Percentiles rank a stretch among this genome's conserved stretches.
Conservation (phyloP, 2,113 vertebrate genomes). For the Pelmatolapia mariae region DNA sequence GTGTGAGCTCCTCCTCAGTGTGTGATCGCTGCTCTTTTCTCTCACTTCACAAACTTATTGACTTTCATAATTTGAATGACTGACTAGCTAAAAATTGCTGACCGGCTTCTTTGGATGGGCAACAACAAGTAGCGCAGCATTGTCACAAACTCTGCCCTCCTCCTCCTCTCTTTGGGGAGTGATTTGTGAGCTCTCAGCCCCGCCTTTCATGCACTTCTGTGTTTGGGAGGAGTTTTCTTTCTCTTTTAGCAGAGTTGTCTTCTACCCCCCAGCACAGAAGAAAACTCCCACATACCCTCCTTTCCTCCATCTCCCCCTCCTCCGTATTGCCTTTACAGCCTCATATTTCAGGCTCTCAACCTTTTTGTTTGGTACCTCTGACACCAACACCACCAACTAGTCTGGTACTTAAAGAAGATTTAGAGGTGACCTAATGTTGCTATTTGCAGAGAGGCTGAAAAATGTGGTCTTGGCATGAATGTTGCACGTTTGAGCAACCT, state of each 20-base stretch:
- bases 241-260: conserved; percentile 44
- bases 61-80: conserved; percentile 4
- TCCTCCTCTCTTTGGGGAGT: conserved; percentile 59
- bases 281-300: conserved; percentile 21
- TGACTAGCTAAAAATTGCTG: background rate
- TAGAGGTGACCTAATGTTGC: conserved; percentile 40
- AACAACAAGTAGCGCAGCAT: conserved; percentile 53
- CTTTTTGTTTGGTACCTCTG: conserved; percentile 45
- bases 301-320: background rate
- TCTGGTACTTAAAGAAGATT: conserved; percentile 21
- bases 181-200: conserved; percentile 64
- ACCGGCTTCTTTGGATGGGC: conserved; percentile 54
- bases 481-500: conserved; percentile 16
- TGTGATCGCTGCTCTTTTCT: background rate
- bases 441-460: conserved; percentile 5
- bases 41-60: background rate
- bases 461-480: background rate
- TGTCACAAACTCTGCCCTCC: conserved; percentile 35
- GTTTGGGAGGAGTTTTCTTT: conserved; percentile 60
- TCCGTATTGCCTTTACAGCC: conserved; percentile 20
- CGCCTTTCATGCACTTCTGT: conserved; percentile 62
- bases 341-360: conserved; percentile 54
- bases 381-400: conserved; percentile 21
- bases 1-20: background rate
- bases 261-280: conserved; percentile 39